These are phyloP conservation scores for Cisticola juncidis DNA, from an alignment of 2,113 vertebrate species.

Conservation along the genomic window DNA sequence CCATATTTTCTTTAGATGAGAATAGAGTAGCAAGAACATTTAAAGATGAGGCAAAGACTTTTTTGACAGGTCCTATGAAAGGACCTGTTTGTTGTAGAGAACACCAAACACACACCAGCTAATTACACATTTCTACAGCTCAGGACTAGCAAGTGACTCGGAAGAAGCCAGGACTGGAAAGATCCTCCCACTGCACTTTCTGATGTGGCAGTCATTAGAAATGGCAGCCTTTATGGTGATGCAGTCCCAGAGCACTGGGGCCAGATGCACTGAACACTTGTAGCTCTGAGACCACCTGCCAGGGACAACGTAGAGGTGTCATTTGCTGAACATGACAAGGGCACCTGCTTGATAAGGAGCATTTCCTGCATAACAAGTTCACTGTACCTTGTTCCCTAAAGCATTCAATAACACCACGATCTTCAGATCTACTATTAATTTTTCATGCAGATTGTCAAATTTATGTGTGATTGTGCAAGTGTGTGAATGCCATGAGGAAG, in stretches of 20 bases:
- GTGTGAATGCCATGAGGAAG: not conserved
- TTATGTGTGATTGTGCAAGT: slow-evolving; percentile 3
- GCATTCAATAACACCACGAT: slow-evolving; percentile 33
- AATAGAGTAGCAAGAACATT: not conserved
- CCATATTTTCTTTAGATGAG: not conserved
- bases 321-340: slow-evolving; percentile 62
- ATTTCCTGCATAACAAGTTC: slow-evolving; percentile 42
- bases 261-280: slow-evolving; percentile 37
- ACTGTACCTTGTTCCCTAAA: slow-evolving; percentile 1
- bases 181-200: not conserved
- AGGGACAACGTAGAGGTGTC: slow-evolving; percentile 1
- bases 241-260: not conserved
- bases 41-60: not conserved
- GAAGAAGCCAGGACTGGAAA: not conserved
- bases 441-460: slow-evolving; percentile 39
- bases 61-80: not conserved
- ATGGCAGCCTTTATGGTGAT: slow-evolving; percentile 13
- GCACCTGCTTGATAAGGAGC: slow-evolving; percentile 13
- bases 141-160: not conserved
- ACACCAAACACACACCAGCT: not conserved
- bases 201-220: slow-evolving; percentile 45
- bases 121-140: not conserved
- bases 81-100: not conserved
- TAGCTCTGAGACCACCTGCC: slow-evolving; percentile 64
- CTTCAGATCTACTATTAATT: slow-evolving; percentile 33